Conservation (phyloP, 2,797 vertebrate genomes). For the Acanthis flammea region DNA sequence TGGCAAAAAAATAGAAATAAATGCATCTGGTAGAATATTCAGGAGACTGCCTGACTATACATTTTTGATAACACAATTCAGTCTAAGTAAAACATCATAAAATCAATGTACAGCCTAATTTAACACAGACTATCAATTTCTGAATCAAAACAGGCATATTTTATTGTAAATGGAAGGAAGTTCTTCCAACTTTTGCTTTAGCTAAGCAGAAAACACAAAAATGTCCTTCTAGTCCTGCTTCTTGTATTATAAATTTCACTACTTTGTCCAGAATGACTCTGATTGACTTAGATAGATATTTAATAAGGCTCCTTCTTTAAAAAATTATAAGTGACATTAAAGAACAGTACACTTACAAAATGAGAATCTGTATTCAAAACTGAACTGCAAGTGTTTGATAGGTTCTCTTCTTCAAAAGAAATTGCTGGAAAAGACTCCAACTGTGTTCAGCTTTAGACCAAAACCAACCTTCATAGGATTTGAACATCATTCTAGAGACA, state of each 20-base stretch:
- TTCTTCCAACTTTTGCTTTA: neutral
- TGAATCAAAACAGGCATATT: neutral
- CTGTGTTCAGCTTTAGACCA: constrained; percentile 2
- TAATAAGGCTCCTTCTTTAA: constrained; percentile 49
- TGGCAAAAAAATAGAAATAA: neutral
- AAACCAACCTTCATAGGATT: neutral
- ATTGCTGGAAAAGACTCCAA: constrained; percentile 23
- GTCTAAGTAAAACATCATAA: neutral
- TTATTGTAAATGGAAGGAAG: neutral
- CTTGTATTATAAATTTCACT: constrained; percentile 30
- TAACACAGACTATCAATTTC: neutral
- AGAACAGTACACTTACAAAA: constrained; percentile 46
- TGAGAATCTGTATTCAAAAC: constrained; percentile 16
- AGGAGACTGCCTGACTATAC: neutral
- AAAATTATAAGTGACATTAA: constrained; percentile 33
- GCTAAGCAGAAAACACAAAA: neutral
- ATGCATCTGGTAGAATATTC: neutral
- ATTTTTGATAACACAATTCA: neutral
- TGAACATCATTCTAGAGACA: neutral
- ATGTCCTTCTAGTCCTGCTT: neutral
- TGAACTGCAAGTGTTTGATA: constrained; percentile 40
- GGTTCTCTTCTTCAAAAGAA: constrained; percentile 40
- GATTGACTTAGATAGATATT: constrained; percentile 34
- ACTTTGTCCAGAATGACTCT: constrained; percentile 29
- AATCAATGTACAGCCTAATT: constrained; percentile 1